Percentiles rank a stretch among this genome's conserved stretches.
Evolutionary conservation across 2,888 invertebrate species (phyloP).

Genomic region (Trissoscelio sp.): DNA sequence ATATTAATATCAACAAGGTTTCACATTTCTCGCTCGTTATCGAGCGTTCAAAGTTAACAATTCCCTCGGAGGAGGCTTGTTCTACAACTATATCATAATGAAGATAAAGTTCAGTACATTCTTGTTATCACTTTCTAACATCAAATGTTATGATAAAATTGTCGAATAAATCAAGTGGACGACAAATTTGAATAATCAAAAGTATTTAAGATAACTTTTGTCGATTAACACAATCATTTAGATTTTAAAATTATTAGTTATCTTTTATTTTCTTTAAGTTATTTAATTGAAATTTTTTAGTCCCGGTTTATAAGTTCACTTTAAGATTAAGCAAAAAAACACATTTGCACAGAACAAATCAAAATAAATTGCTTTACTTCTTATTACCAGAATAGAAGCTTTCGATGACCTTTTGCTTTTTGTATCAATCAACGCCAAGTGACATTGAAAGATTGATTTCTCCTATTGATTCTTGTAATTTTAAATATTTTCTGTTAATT

Average conservation of each 20-base stretch:
- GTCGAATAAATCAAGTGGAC: background rate
- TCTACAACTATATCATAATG: background rate
- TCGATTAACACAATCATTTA: background rate
- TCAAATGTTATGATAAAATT: conserved; percentile 1
- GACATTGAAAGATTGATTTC: conserved; percentile 1
- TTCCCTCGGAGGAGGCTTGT: background rate
- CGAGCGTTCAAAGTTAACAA: background rate
- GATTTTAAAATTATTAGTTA: background rate
- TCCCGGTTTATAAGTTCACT: no score
- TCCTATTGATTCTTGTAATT: background rate
- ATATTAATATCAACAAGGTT: no score
- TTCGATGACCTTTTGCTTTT: conserved; percentile 3
- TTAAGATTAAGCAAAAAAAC: no score
- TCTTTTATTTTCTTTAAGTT: no score
- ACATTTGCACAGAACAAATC: no score
- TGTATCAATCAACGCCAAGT: background rate
- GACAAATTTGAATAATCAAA: conserved; percentile 1
- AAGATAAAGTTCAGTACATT: background rate
- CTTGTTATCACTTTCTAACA: conserved; percentile 17
- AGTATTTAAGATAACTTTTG: background rate
- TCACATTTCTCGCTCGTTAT: no score
- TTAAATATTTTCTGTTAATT: no score
- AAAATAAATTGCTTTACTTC: no score
- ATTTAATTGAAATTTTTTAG: no score
- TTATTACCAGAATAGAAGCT: no score